These are phyloP conservation scores for Eupelmus urozonus DNA, from an alignment of 2,888 invertebrate genomes.

Conservation along the genomic window DNA sequence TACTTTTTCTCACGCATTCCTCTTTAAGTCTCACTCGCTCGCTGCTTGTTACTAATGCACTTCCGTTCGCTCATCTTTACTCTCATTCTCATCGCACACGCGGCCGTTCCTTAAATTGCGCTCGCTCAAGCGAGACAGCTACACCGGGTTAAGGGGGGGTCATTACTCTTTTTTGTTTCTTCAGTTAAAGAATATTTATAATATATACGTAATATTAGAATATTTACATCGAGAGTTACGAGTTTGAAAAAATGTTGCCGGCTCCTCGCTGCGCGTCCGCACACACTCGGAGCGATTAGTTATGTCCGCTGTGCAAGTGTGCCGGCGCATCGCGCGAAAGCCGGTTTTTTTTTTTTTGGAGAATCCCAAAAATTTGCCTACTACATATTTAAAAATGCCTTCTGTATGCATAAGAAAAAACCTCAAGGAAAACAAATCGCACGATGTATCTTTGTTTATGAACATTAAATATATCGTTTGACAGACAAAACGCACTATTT, in stretches of 20 bases:
- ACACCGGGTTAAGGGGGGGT: not conserved
- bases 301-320: conserved; percentile 37
- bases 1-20: conserved; percentile 32
- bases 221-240: conserved; percentile 76
- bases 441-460: conserved; percentile 34
- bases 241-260: conserved; percentile 68
- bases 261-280: conserved; percentile 61
- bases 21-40: conserved; percentile 26
- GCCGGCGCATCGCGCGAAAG: conserved; percentile 21
- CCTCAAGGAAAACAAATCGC: conserved; percentile 51
- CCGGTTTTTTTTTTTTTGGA: too few relatives aligned
- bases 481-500: conserved; percentile 49
- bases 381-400: conserved; percentile 60
- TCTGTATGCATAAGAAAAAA: conserved; percentile 57
- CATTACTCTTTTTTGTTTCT: conserved; percentile 38
- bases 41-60: conserved; percentile 23
- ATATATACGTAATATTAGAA: conserved; percentile 73
- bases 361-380: conserved; percentile 42
- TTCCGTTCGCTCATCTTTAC: conserved; percentile 30
- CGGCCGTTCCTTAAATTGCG: conserved; percentile 25
- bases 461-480: conserved; percentile 54
- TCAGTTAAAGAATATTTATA: conserved; percentile 67
- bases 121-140: conserved; percentile 25
- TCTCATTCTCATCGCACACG: conserved; percentile 43
- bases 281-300: conserved; percentile 54